These are phyloP conservation scores for Pantala flavescens DNA, from an alignment of 1,140 invertebrate genomes.

Conservation along the genomic window DNA sequence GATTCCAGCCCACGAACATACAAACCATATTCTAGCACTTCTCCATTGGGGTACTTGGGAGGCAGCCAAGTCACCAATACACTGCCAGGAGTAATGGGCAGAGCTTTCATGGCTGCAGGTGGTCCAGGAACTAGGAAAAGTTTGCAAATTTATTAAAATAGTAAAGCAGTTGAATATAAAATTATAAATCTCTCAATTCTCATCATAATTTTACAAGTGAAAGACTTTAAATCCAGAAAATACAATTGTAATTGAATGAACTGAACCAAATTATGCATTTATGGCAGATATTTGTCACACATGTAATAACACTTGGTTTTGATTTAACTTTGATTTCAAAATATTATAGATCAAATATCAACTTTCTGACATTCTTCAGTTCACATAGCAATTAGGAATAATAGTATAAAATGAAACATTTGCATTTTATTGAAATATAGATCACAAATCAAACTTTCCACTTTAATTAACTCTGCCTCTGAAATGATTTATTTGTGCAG, in stretches of 20 bases:
- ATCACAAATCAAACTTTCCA: too few species aligned
- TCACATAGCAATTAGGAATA: too few species aligned
- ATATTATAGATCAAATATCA: too few species aligned
- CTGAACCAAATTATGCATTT: too few species aligned
- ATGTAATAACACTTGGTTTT: too few species aligned
- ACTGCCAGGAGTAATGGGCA: constrained; percentile 51
- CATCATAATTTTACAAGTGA: constrained; percentile 17
- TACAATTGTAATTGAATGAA: neutral
- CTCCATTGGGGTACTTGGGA: constrained; percentile 58
- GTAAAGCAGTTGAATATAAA: constrained; percentile 16
- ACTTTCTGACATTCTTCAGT: too few species aligned
- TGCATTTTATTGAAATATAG: too few species aligned
- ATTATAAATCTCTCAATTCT: neutral
- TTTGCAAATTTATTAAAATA: neutral
- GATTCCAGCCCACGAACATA: constrained; percentile 50
- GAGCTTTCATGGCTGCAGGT: constrained; percentile 62
- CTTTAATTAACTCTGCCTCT: too few species aligned
- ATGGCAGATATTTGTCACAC: too few species aligned
- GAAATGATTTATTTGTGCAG: too few species aligned
- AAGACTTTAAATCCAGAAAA: neutral
- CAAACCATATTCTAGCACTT: constrained; percentile 63
- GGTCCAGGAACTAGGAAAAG: constrained; percentile 46
- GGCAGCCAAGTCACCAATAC: constrained; percentile 70
- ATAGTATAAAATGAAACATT: too few species aligned
- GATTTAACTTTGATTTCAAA: too few species aligned